Percentiles rank a stretch among this genome's conserved stretches.
Conservation (phyloP, 2,797 vertebrate genomes). For the Ceryle rudis region DNA sequence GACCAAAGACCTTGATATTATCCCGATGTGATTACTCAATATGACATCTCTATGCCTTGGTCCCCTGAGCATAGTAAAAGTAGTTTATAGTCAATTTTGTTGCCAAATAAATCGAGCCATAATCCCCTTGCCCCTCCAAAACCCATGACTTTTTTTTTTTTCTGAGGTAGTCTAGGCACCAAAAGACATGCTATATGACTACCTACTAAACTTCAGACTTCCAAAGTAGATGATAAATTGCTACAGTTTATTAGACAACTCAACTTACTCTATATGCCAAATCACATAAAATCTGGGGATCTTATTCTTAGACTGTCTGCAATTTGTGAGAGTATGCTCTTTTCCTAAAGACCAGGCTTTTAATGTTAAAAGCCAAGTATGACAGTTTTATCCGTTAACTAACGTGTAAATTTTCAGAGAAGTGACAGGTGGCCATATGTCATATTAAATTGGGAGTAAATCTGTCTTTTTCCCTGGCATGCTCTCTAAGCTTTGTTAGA, state of each 20-base stretch:
- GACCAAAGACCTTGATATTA: constrained; percentile 70
- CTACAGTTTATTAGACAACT: constrained; percentile 47
- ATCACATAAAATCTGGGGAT: constrained; percentile 38
- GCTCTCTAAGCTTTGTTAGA: neutral
- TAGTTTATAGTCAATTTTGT: constrained; percentile 67
- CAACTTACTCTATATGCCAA: constrained; percentile 32
- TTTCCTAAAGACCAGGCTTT: constrained; percentile 9
- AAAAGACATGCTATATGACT: constrained; percentile 12
- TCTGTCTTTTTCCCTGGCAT: neutral
- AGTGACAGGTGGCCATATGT: neutral
- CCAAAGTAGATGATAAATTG: constrained; percentile 39
- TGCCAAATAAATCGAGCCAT: constrained; percentile 65
- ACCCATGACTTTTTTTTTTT: neutral
- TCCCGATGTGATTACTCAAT: constrained; percentile 57
- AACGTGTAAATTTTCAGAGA: neutral
- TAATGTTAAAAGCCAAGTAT: constrained; percentile 24
- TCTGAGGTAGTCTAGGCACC: neutral
- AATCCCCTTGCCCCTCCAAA: constrained; percentile 39
- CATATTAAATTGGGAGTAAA: neutral
- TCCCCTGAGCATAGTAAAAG: constrained; percentile 58
- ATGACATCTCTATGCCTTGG: constrained; percentile 54
- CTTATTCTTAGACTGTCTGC: constrained; percentile 11
- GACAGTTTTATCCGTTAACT: constrained; percentile 29
- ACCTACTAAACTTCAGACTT: constrained; percentile 51
- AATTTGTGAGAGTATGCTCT: neutral